Percentiles rank a stretch among this genome's conserved stretches.
These are phyloP conservation scores for Columba janthina DNA, from an alignment of 2,113 vertebrate species.

Conservation along the genomic window DNA sequence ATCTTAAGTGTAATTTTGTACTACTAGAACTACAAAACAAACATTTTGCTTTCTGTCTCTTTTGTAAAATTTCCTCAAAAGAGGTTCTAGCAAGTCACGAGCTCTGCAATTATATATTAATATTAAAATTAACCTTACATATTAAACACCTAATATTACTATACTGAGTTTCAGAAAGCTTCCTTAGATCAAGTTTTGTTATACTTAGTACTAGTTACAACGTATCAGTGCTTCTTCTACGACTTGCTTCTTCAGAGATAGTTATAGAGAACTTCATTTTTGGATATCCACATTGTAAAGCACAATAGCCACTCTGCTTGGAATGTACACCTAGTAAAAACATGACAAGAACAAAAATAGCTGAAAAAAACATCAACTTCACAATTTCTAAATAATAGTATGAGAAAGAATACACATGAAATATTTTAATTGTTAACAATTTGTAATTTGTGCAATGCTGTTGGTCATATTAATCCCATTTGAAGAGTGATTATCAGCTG, in stretches of 20 bases:
- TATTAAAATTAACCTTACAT: conserved; percentile 42
- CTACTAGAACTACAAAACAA: conserved; percentile 35
- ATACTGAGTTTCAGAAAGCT: conserved; percentile 50
- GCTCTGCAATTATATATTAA: conserved; percentile 49
- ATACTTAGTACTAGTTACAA: background rate
- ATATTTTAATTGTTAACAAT: background rate
- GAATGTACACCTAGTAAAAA: conserved; percentile 80
- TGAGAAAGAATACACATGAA: background rate
- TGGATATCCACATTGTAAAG: conserved; percentile 73
- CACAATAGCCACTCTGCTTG: conserved; percentile 80
- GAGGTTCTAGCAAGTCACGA: conserved; percentile 46
- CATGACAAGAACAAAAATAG: background rate
- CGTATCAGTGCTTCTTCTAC: conserved; percentile 24
- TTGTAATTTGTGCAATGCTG: background rate
- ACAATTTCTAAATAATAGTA: background rate
- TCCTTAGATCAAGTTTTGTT: conserved; percentile 4
- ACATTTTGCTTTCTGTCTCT: background rate
- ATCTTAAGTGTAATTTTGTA: conserved; percentile 9
- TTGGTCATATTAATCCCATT: background rate
- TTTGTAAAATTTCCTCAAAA: background rate
- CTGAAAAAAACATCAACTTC: background rate
- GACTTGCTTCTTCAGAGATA: background rate
- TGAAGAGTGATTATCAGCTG: background rate
- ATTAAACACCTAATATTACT: conserved; percentile 54
- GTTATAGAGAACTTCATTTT: conserved; percentile 56